Percentiles rank a stretch among this genome's conserved stretches.
Evolutionary conservation across 2,888 invertebrate genomes (phyloP).

Genomic region (Trichogramma evanescens): DNA sequence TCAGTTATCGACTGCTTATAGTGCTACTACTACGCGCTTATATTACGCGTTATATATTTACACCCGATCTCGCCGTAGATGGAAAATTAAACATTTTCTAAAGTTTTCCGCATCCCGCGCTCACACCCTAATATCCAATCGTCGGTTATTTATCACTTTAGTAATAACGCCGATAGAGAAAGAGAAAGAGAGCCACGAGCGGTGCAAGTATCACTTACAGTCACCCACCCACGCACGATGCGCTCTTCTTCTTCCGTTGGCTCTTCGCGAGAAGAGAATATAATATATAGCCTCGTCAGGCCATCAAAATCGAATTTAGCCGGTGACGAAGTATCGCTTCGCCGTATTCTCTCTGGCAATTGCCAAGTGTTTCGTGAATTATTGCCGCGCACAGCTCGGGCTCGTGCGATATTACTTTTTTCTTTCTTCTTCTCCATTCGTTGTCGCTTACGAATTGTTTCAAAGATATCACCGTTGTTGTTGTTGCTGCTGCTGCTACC

Average conservation of each 20-base stretch:
- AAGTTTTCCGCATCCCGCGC: no score
- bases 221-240: constrained; percentile 19
- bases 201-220: constrained; percentile 2
- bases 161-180: constrained; percentile 15
- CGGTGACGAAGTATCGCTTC: constrained; percentile 22
- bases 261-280: constrained; percentile 19
- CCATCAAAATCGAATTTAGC: constrained; percentile 41
- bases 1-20: no score
- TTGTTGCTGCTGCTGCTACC: no score
- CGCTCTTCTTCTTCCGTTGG: constrained; percentile 28
- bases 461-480: no score
- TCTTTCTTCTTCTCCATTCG: no score
- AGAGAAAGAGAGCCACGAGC: neutral
- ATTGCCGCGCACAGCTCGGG: constrained; percentile 36
- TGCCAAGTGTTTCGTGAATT: constrained; percentile 41
- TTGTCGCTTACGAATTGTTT: neutral
- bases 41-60: no score
- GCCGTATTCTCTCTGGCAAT: constrained; percentile 7
- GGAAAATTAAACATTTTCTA: no score
- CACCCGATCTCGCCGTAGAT: no score
- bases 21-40: no score
- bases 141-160: constrained; percentile 44
- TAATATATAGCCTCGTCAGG: neutral
- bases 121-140: constrained; percentile 15
- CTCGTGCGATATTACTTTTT: neutral